phyloP scores from a whole-genome alignment of 2,797 vertebrate genomes.

The Chanos chanos region DNA sequence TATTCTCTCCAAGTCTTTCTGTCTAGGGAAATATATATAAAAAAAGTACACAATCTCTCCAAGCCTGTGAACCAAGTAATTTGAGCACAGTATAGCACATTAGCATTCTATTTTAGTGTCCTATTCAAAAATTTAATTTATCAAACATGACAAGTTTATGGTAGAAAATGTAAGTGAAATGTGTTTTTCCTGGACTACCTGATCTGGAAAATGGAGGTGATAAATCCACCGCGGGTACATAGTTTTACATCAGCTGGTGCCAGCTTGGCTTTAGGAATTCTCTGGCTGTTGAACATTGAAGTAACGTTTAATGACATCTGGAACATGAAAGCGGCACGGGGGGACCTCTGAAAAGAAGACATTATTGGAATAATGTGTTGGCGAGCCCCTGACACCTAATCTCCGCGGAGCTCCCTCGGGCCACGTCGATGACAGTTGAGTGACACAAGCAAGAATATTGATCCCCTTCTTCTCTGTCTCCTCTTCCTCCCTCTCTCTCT shows the following conservation, averaged over 20 bases:
- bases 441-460: conserved; percentile 40
- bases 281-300: background rate
- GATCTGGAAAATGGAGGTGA: conserved; percentile 18
- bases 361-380: conserved; percentile 29
- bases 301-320: conserved; percentile 28
- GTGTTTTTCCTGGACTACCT: background rate
- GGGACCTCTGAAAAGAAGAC: conserved; percentile 29
- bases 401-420: conserved; percentile 19
- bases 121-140: conserved; percentile 17
- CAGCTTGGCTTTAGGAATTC: conserved; percentile 1
- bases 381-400: conserved; percentile 25
- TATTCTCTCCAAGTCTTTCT: background rate
- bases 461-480: conserved; percentile 11
- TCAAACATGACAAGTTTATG: conserved; percentile 17
- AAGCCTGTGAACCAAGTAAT: conserved; percentile 8
- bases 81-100: background rate
- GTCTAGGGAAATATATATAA: background rate
- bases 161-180: no score
- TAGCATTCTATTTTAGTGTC: conserved; percentile 4
- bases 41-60: conserved; percentile 8
- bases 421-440: conserved; percentile 36
- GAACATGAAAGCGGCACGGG: conserved; percentile 23
- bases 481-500: background rate
- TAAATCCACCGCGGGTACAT: background rate
- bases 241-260: background rate